Conservation (phyloP, 2,113 vertebrate genomes). For the Tamias sibiricus region DNA sequence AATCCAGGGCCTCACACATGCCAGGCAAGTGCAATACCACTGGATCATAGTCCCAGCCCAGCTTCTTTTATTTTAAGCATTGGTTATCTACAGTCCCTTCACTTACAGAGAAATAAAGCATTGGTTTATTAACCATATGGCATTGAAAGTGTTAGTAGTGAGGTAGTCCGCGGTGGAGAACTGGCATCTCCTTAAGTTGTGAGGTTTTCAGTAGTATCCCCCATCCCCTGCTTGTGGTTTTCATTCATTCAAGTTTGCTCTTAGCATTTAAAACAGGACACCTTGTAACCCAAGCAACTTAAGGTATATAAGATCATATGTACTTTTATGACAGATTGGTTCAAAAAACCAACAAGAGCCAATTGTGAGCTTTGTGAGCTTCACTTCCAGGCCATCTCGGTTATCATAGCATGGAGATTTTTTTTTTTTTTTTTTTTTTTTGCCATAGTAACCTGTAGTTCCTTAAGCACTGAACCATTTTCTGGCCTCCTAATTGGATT, state of each 20-base stretch:
- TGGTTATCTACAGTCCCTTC: background rate
- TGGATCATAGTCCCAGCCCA: too few relatives aligned
- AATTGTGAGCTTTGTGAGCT: background rate
- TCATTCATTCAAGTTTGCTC: background rate
- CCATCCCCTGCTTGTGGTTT: background rate
- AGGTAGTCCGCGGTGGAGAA: background rate
- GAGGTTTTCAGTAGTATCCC: background rate
- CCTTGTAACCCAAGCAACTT: background rate
- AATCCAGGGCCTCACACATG: too few relatives aligned
- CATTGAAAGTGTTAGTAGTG: background rate
- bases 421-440: conserved; percentile 20
- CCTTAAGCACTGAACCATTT: background rate
- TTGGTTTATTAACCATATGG: background rate
- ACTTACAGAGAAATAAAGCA: background rate
- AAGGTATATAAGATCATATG: too few relatives aligned
- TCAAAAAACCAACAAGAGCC: background rate
- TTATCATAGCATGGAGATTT: background rate
- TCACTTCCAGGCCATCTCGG: background rate
- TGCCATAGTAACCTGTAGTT: background rate
- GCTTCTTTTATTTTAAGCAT: background rate
- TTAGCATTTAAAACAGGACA: background rate
- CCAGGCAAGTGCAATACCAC: too few relatives aligned
- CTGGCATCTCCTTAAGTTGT: background rate
- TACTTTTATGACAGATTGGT: background rate
- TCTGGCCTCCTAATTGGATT: background rate